Evolutionary conservation across 2,113 vertebrate genomes (phyloP).

Genomic region (Rhea pennata): DNA sequence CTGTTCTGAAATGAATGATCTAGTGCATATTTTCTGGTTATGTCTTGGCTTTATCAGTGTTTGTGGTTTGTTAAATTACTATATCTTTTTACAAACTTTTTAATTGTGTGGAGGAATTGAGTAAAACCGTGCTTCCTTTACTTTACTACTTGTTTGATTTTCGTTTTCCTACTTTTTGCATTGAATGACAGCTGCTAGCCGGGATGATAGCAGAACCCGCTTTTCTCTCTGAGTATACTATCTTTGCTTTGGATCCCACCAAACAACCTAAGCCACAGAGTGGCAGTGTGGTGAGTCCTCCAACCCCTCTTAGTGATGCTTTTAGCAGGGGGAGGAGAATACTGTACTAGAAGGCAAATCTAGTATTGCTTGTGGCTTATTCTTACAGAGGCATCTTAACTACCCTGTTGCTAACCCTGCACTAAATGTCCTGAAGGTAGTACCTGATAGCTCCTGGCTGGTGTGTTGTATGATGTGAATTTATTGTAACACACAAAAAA

Average conservation of each 20-base stretch:
- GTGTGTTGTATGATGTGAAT: constrained; percentile 63
- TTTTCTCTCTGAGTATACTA: constrained; percentile 99
- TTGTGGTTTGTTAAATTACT: not conserved
- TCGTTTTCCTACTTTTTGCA: constrained; percentile 82
- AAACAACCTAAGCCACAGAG: constrained; percentile 90
- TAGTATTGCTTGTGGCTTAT: constrained; percentile 82
- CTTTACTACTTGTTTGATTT: constrained; percentile 81
- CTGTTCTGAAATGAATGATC: not conserved
- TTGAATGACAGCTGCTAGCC: constrained; percentile 93
- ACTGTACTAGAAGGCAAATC: constrained; percentile 67
- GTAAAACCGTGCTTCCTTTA: constrained; percentile 25
- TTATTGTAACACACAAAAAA: constrained; percentile 47
- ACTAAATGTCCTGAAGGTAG: constrained; percentile 72
- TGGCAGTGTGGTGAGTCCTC: constrained; percentile 94
- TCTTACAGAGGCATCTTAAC: constrained; percentile 82
- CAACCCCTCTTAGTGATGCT: constrained; percentile 75
- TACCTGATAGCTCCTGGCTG: constrained; percentile 67
- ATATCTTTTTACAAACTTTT: not conserved
- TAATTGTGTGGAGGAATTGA: not conserved
- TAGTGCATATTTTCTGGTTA: not conserved
- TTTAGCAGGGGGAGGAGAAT: constrained; percentile 80
- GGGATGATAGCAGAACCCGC: constrained; percentile 99
- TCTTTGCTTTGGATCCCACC: constrained; percentile 99
- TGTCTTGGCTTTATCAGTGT: not conserved
- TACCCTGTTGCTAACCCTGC: constrained; percentile 80